Evolutionary conservation across 2,797 vertebrate species (phyloP).

Genomic region (Scyliorhinus canicula): DNA sequence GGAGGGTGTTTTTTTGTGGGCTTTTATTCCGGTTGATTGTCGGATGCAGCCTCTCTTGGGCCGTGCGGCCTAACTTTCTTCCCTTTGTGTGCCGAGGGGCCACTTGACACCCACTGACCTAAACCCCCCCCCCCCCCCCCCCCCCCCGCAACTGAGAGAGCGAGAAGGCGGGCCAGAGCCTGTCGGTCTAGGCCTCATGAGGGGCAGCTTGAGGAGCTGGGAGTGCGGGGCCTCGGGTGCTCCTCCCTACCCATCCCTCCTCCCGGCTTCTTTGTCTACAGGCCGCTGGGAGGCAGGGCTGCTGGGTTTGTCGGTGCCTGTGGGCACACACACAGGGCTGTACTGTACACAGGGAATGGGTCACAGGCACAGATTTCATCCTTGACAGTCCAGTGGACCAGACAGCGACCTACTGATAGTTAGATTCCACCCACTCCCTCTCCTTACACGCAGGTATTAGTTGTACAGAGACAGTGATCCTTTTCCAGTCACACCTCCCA

Average conservation of each 20-base stretch:
- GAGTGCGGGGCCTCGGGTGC: neutral
- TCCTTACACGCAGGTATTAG: neutral
- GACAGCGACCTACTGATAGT: neutral
- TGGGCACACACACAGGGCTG: neutral
- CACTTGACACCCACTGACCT: slow-evolving; percentile 10
- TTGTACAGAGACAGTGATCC: neutral
- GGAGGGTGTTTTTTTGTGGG: neutral
- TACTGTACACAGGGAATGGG: neutral
- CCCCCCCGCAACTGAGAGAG: neutral
- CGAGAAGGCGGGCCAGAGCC: neutral
- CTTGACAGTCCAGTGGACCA: neutral
- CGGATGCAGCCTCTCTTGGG: neutral
- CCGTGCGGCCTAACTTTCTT: neutral
- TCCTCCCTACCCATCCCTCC: too few species aligned
- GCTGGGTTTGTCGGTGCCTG: neutral
- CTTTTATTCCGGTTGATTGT: too few species aligned
- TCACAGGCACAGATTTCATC: neutral
- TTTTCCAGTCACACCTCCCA: neutral
- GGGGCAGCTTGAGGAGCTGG: neutral
- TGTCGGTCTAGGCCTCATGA: neutral
- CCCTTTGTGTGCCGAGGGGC: slow-evolving; percentile 32
- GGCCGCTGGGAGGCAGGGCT: slow-evolving; percentile 8
- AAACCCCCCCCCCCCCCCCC: neutral
- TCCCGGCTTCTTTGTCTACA: slow-evolving; percentile 14
- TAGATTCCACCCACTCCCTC: neutral